These are phyloP conservation scores for Oncorhynchus gorbuscha DNA, from an alignment of 2,113 vertebrate genomes.

Conservation along the genomic window DNA sequence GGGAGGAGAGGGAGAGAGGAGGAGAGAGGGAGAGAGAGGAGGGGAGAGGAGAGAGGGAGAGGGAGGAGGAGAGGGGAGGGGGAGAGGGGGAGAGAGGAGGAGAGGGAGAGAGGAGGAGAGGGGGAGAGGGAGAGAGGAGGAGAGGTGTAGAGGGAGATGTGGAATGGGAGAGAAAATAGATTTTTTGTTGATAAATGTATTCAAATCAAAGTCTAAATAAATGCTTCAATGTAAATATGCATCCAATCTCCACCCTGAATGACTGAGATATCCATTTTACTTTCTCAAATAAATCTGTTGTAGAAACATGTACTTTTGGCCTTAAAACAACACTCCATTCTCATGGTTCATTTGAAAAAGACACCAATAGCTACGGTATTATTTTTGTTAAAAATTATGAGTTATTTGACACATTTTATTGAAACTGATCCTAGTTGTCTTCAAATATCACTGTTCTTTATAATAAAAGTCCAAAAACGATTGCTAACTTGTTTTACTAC, in stretches of 20 bases:
- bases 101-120: too few relatives aligned
- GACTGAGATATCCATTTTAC: constrained; percentile 16
- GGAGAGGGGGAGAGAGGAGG: too few relatives aligned
- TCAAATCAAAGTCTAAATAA: constrained; percentile 3
- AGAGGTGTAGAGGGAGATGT: neutral
- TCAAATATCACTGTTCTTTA: constrained; percentile 61
- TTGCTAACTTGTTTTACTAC: constrained; percentile 10
- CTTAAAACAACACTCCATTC: neutral
- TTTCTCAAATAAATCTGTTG: neutral
- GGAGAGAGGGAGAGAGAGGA: too few relatives aligned
- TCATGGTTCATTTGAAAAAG: neutral
- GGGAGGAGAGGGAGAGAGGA: too few relatives aligned
- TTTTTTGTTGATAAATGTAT: constrained; percentile 36
- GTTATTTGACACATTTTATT: constrained; percentile 26
- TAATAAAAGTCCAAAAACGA: constrained; percentile 66
- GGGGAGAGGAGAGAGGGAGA: too few relatives aligned
- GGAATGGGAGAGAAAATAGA: constrained; percentile 15
- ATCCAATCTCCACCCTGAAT: constrained; percentile 34
- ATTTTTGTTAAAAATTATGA: neutral
- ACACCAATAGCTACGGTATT: too few relatives aligned
- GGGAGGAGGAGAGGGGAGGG: too few relatives aligned
- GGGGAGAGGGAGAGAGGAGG: neutral
- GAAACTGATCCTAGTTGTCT: constrained; percentile 50
- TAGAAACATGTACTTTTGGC: constrained; percentile 14
- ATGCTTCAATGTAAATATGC: constrained; percentile 69